Percentiles rank a stretch among this genome's conserved stretches.
Evolutionary conservation across 2,888 invertebrate genomes (phyloP).

Genomic region (Odiellus spinosus): DNA sequence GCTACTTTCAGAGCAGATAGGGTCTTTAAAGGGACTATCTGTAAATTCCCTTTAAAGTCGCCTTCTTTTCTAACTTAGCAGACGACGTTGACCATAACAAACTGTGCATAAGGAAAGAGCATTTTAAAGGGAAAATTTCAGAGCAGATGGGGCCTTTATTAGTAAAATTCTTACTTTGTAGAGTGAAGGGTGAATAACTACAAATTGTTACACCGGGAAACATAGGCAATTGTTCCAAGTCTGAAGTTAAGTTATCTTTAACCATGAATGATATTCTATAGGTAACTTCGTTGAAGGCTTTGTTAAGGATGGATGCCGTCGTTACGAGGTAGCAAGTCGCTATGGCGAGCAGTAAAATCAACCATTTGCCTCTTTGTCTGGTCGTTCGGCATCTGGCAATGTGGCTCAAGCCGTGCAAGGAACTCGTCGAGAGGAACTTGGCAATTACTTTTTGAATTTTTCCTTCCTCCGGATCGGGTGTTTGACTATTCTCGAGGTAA

Average conservation of each 20-base stretch:
- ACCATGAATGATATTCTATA: not conserved
- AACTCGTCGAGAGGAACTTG: not conserved
- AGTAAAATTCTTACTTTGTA: too few relatives aligned
- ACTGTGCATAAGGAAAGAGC: too few relatives aligned
- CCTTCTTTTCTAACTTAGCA: too few relatives aligned
- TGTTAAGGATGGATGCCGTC: not conserved
- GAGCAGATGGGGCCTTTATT: too few relatives aligned
- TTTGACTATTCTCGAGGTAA: too few relatives aligned
- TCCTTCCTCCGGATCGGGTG: too few relatives aligned
- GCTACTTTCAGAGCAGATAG: too few relatives aligned
- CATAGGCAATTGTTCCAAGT: not conserved
- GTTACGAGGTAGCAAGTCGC: not conserved
- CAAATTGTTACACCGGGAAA: not conserved
- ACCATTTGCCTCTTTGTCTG: not conserved
- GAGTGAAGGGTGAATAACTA: not conserved
- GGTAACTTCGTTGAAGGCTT: too few relatives aligned
- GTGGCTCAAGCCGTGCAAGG: not conserved
- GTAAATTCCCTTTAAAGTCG: too few relatives aligned
- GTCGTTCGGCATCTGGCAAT: not conserved
- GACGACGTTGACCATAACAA: too few relatives aligned
- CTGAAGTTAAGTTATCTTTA: not conserved
- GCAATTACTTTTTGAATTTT: not conserved
- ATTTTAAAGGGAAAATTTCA: too few relatives aligned
- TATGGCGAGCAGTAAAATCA: not conserved
- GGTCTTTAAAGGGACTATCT: too few relatives aligned